Conservation (phyloP, 2,113 vertebrate genomes). For the Lepus europaeus region DNA sequence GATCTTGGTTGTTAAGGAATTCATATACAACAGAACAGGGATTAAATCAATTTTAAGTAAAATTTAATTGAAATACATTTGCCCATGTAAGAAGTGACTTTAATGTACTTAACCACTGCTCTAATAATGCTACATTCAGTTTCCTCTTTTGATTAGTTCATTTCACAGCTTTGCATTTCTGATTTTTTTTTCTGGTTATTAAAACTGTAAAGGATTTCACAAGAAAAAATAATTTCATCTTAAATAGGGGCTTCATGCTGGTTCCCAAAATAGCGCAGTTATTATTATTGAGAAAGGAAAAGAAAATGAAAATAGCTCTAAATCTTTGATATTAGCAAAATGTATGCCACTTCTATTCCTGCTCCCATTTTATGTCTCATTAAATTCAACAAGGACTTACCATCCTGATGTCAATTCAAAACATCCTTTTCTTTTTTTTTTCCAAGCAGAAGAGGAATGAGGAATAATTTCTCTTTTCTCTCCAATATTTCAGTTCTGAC, state of each 20-base stretch:
- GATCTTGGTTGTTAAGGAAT: not conserved
- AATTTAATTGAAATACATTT: not conserved
- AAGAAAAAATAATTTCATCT: constrained; percentile 45
- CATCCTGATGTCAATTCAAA: not conserved
- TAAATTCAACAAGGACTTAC: not conserved
- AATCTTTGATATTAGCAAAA: not conserved
- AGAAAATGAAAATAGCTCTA: constrained; percentile 11
- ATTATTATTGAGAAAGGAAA: constrained; percentile 26
- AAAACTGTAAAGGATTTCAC: not conserved
- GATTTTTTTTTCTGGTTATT: not conserved
- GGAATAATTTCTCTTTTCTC: not conserved
- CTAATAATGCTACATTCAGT: not conserved
- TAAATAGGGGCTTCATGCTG: not conserved
- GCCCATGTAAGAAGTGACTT: not conserved
- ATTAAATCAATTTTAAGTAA: constrained; percentile 24
- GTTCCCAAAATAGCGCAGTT: not conserved
- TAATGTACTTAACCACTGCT: not conserved
- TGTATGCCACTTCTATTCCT: not conserved
- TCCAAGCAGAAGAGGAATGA: not conserved
- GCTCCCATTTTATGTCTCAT: not conserved
- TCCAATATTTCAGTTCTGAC: constrained; percentile 23
- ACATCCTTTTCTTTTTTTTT: not conserved
- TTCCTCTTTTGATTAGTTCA: constrained; percentile 22
- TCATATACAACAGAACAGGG: not conserved
- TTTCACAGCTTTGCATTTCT: constrained; percentile 28